Evolutionary conservation across 2,113 vertebrate genomes (phyloP), one percentile per base, ranked within the genome.

Genomic region (Gorsachius goisagi): DNA sequence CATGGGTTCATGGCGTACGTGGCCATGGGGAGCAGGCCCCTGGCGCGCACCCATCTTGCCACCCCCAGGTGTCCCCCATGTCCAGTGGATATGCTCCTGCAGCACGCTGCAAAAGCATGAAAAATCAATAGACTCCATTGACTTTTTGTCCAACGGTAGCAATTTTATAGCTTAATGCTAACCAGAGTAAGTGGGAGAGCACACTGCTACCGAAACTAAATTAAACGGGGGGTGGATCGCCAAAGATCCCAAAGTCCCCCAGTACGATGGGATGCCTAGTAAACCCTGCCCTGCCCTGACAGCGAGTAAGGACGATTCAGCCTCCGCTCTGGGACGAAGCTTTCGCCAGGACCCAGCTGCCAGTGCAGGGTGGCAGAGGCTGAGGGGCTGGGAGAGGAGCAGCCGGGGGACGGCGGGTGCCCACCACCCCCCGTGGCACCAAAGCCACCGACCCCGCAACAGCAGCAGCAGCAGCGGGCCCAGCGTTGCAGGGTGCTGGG

Each of bases 81-180:
- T 33, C 64, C 80, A 77, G 47, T 8, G 27, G 39, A 88, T 79
- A 91, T 17, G 66, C 27, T 85, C 17, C 27, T 2, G 0, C 49
- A 88, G 41, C 62, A 76, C 4, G 21, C 49, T 39, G 23, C 60
- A 80, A 76, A 90, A 93, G 74, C 66, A 55, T 17, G 56, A 56
- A 76, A 75, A 93, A 95, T 93, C 94, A 95, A 87, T 92, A 81
- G 68, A 49, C 22, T 55, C 49, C 67, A 94, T 41, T 66, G 62
- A 72, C 69, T 87, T 95, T 91, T 89, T 75, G 66, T 44, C 73
- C 68, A 66, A 67, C 80, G 56, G 78, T 17, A 91, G 77, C 80
- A 64, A 85, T 92, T 81, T 81, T 47, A 87, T 17, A 78, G 73
- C 47, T 76, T 73, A 92, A 11, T 32, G 56, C 77, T 85, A 85